Conservation (phyloP, 2,797 vertebrate species). For the Phylloscopus collybita region DNA sequence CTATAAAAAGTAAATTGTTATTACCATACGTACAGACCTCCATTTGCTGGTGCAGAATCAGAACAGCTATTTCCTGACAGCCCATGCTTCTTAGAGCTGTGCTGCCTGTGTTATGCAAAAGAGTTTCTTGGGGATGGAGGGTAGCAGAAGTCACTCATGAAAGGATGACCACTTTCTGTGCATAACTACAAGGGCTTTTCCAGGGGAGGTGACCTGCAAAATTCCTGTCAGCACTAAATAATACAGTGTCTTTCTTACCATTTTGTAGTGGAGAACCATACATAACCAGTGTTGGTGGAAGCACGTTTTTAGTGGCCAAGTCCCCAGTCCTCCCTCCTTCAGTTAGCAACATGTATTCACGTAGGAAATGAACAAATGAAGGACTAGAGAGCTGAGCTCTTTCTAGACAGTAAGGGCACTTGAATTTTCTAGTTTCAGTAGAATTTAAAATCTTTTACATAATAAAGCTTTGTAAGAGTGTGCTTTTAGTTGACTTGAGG, state of each 20-base stretch:
- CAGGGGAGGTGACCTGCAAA: not conserved
- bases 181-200: not conserved
- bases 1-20: conserved; percentile 69
- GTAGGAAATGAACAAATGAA: not conserved
- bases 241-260: not conserved
- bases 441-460: not conserved
- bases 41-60: not conserved
- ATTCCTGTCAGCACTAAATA: not conserved
- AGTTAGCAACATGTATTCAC: not conserved
- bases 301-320: not conserved
- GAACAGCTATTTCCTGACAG: not conserved
- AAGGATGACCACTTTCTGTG: not conserved
- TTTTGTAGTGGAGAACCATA: not conserved
- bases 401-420: not conserved
- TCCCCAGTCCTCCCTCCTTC: not conserved
- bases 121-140: not conserved
- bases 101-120: not conserved
- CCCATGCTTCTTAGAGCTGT: not conserved
- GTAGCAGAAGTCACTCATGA: not conserved
- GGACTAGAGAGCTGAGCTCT: not conserved
- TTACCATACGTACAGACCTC: conserved; percentile 38
- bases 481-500: not conserved
- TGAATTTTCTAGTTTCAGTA: not conserved
- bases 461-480: not conserved
- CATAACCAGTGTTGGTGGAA: not conserved